Percentiles rank a stretch among this genome's conserved stretches.
These are phyloP conservation scores for Anhinga anhinga DNA, from an alignment of 2,113 vertebrate species.

Conservation along the genomic window DNA sequence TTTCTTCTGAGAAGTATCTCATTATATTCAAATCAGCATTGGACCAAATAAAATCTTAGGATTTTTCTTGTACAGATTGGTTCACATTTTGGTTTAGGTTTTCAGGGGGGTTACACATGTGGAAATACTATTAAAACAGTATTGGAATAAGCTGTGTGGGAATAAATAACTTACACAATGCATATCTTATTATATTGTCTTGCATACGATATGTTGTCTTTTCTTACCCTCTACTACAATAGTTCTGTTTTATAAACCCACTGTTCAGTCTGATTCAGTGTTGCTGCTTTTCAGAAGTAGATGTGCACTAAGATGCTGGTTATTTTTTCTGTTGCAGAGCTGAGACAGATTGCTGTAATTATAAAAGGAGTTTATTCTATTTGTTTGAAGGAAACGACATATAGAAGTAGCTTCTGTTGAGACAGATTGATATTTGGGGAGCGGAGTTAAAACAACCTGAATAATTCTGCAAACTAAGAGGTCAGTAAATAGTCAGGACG, in stretches of 20 bases:
- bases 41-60: neutral
- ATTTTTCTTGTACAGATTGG: neutral
- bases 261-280: neutral
- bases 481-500: neutral
- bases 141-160: neutral
- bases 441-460: neutral
- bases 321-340: neutral
- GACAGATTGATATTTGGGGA: neutral
- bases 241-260: neutral
- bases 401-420: neutral
- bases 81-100: neutral
- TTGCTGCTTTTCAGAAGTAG: neutral
- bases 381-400: neutral
- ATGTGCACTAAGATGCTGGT: neutral
- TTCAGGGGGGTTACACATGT: neutral
- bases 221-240: neutral
- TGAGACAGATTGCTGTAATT: neutral
- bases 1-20: neutral
- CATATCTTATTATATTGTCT: neutral
- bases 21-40: neutral
- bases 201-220: neutral
- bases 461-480: neutral
- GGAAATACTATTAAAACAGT: neutral
- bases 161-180: neutral
- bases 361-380: neutral